phyloP scores from a whole-genome alignment of 2,797 vertebrate genomes.

The Avahi laniger region DNA sequence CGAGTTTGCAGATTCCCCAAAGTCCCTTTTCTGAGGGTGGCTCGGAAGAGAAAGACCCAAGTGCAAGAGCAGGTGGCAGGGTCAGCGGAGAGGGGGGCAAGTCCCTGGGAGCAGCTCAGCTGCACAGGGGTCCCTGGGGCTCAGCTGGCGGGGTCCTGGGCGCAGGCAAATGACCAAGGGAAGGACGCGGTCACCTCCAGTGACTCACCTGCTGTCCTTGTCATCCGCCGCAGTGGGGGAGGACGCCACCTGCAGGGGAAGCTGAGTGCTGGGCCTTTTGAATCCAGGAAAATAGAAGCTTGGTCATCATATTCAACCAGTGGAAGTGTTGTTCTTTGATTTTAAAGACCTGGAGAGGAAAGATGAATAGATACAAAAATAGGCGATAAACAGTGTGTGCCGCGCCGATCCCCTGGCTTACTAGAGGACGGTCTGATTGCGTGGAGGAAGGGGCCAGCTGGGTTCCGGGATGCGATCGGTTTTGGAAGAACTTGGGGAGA shows the following conservation, averaged over 20 bases:
- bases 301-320: background rate
- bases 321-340: background rate
- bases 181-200: background rate
- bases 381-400: accelerated
- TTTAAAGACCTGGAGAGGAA: background rate
- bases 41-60: background rate
- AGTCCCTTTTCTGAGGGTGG: background rate
- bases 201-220: accelerated
- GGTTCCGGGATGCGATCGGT: background rate
- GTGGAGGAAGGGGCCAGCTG: too few species aligned
- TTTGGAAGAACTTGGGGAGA: too few species aligned
- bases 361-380: accelerated
- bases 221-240: background rate
- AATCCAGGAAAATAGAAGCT: too few species aligned
- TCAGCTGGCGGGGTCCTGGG: background rate
- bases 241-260: background rate
- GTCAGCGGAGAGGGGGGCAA: accelerated
- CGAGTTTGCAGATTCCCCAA: too few species aligned
- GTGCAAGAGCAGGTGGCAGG: background rate
- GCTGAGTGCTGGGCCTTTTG: accelerated
- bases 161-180: too few species aligned
- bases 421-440: too few species aligned
- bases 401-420: accelerated
- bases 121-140: background rate
- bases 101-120: background rate